Conservation (phyloP, 1,140 invertebrate genomes). For the Odontomachus brunneus region DNA sequence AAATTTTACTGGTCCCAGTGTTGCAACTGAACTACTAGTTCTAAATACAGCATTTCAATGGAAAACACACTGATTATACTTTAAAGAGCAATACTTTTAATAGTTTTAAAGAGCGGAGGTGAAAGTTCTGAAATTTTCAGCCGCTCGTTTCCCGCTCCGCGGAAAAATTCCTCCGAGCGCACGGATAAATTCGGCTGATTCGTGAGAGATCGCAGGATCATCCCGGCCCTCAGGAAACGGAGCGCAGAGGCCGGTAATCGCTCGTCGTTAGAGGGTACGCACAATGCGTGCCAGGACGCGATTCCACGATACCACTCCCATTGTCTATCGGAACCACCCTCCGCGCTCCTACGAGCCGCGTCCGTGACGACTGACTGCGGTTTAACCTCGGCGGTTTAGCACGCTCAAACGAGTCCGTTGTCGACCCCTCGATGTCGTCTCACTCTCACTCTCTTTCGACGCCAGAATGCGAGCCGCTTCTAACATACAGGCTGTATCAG, state of each 20-base stretch:
- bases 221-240: conserved; percentile 64
- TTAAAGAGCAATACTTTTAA: too few relatives aligned
- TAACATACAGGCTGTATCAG: conserved; percentile 17
- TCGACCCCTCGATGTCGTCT: conserved; percentile 59
- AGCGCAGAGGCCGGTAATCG: conserved; percentile 77
- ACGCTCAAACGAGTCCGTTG: conserved; percentile 83
- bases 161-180: conserved; percentile 38
- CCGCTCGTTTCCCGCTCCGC: neutral
- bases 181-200: conserved; percentile 61
- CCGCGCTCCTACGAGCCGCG: conserved; percentile 67
- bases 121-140: neutral
- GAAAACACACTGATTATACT: too few relatives aligned
- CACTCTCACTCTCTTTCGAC: conserved; percentile 35
- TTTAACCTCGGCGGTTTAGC: conserved; percentile 82
- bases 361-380: conserved; percentile 80
- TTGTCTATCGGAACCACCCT: conserved; percentile 80
- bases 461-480: conserved; percentile 3
- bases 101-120: too few relatives aligned
- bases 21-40: too few relatives aligned
- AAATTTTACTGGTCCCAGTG: too few relatives aligned
- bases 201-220: conserved; percentile 65
- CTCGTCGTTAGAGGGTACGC: conserved; percentile 81
- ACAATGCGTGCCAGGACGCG: conserved; percentile 83
- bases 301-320: conserved; percentile 82
- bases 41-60: too few relatives aligned